These are phyloP conservation scores for Proterorhinus semilunaris DNA, from an alignment of 2,113 vertebrate species.

Conservation along the genomic window DNA sequence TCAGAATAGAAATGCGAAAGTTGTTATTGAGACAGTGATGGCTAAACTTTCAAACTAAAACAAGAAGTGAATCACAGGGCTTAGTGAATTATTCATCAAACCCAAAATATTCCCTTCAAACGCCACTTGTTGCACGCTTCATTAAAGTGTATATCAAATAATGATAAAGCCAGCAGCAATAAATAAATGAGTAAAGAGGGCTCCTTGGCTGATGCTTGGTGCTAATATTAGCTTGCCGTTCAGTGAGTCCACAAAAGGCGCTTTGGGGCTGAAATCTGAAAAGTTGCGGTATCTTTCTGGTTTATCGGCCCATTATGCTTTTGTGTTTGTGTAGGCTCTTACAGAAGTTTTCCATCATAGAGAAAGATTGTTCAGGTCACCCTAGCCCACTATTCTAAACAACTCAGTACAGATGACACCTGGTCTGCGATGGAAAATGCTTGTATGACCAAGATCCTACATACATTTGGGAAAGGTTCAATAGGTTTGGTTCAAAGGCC, in stretches of 20 bases:
- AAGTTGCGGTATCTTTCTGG: neutral
- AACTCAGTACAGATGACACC: no score
- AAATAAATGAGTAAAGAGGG: conserved; percentile 12
- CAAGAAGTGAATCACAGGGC: conserved; percentile 42
- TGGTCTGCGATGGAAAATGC: no score
- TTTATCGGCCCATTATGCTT: neutral
- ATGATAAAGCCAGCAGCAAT: conserved; percentile 10
- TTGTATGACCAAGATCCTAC: no score
- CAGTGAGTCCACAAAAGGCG: neutral
- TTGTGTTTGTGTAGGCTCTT: no score
- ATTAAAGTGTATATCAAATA: conserved; percentile 15
- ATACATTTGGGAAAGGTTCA: no score
- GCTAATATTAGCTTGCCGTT: conserved; percentile 7
- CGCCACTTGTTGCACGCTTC: conserved; percentile 7
- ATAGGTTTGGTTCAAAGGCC: no score
- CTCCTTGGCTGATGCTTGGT: conserved; percentile 2
- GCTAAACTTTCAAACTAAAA: neutral
- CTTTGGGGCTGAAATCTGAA: neutral
- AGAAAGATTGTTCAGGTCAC: no score
- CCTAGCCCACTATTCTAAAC: no score
- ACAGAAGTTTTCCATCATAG: no score
- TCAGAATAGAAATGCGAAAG: neutral
- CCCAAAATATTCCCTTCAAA: conserved; percentile 9
- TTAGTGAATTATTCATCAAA: conserved; percentile 17
- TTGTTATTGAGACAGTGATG: neutral